phyloP scores from a whole-genome alignment of 53 echinoderm and acorn worm genomes.

The Antedon mediterranea region DNA sequence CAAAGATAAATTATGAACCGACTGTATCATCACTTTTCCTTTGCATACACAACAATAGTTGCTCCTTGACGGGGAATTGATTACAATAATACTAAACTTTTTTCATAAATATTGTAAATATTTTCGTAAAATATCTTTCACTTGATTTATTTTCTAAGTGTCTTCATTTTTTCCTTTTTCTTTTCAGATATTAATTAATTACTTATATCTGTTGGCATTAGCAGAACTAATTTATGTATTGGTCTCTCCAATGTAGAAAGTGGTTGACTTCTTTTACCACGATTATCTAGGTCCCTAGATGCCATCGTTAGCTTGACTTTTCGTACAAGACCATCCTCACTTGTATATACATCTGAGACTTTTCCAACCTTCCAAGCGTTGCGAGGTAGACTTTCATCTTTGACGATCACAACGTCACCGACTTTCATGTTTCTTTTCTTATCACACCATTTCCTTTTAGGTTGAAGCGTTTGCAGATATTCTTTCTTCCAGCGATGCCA shows the following conservation, averaged over 20 bases:
- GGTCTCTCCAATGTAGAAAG: constrained; percentile 4
- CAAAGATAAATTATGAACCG: too few relatives aligned
- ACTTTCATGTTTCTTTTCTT: constrained; percentile 1
- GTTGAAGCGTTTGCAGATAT: constrained; percentile 9
- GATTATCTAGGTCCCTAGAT: neutral
- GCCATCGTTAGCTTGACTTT: constrained; percentile 15
- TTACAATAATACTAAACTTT: too few relatives aligned
- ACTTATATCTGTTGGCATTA: neutral
- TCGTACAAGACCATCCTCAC: constrained; percentile 17
- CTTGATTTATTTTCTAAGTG: too few relatives aligned
- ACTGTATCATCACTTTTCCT: too few relatives aligned
- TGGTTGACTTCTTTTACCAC: neutral
- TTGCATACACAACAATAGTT: too few relatives aligned
- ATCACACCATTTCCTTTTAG: constrained; percentile 13
- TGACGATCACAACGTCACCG: constrained; percentile 21
- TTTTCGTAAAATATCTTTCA: too few relatives aligned
- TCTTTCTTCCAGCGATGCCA: too few relatives aligned
- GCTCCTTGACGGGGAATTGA: too few relatives aligned
- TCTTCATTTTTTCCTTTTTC: too few relatives aligned
- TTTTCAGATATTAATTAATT: too few relatives aligned
- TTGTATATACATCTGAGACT: constrained; percentile 11
- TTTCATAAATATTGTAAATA: too few relatives aligned
- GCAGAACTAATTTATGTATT: constrained; percentile 21
- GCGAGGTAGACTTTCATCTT: constrained; percentile 13
- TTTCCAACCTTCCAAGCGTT: constrained; percentile 15